Base-by-base conservation (phyloP, 2,888 invertebrate species). In the Meandrusa payeni region DNA sequence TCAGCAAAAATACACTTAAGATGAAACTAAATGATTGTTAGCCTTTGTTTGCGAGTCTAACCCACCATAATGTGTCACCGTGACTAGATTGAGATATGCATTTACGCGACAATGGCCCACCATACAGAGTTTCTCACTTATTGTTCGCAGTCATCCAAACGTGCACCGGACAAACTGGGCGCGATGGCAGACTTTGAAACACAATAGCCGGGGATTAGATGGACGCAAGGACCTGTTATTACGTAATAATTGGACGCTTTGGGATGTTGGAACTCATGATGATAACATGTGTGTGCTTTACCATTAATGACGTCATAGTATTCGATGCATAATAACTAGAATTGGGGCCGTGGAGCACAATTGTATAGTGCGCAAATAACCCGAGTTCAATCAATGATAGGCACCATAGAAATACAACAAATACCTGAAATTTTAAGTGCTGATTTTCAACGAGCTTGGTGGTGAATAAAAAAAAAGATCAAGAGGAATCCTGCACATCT, bases 121-220 rank as follows among this genome's bases (percentile, higher is more conserved):
- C 52, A 46, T 51, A 52, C 48, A 54, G 48, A 47, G 55, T 40
- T 40, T 47, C 42, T 34, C 46, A 47, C 39, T 55, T 53, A 64
- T 66, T 66, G 69, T 65, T 52, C 44, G 34, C 13, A 41, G 15
- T 49, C 47, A 48, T 37, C 60, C 59, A 54, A 51, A 51, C 47
- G 36, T 43, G 42, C 29, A 13, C 15, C 15, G 44, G 40, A 47
- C 51, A 56, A 61, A 64, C 61, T 53, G 23, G 59, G 45, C n/a
- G 52, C 52, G 32, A 31, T 56, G 59, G 54, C 57, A 54, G 54
- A 56, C 57, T 46, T 50, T 9, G 45, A 34, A 7, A 20, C 42
- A 54, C 64, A 62, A 64, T 62, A 57, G 32, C 51, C 5, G n/a
- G 17, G 28, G 33, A 47, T 34, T 39, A 24, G 6, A 15, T 13